Evolutionary conservation across 2,797 vertebrate genomes (phyloP).

Genomic region (Dryobates pubescens): DNA sequence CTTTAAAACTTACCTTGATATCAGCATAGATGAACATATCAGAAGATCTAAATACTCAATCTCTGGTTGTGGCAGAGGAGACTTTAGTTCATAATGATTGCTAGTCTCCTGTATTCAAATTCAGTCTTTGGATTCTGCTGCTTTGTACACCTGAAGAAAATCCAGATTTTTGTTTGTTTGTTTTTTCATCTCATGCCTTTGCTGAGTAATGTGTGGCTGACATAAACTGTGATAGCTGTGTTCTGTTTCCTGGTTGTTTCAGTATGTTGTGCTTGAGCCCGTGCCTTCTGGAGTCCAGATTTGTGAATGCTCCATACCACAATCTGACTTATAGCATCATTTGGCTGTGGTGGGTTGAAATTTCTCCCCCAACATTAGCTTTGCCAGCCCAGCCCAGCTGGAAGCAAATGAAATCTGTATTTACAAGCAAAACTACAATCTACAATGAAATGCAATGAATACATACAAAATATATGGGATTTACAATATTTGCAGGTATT

Average conservation of each 20-base stretch:
- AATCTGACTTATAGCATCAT: not conserved
- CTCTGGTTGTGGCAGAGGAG: not conserved
- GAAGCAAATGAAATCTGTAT: too few species aligned
- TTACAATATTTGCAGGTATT: too few species aligned
- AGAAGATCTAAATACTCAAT: not conserved
- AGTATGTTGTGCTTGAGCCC: not conserved
- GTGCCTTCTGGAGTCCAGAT: not conserved
- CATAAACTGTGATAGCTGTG: not conserved
- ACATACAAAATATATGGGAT: too few species aligned
- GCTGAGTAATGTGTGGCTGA: not conserved
- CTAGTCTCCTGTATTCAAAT: not conserved
- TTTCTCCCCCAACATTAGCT: too few species aligned
- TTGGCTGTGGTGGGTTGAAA: not conserved
- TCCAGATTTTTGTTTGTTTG: not conserved
- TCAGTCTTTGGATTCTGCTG: not conserved
- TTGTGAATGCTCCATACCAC: not conserved
- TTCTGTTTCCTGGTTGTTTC: not conserved
- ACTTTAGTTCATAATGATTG: not conserved
- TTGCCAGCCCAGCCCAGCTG: too few species aligned
- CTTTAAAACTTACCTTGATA: not conserved
- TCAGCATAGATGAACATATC: not conserved
- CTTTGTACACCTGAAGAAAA: not conserved
- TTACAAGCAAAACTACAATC: too few species aligned
- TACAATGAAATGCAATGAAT: too few species aligned
- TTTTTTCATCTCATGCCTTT: not conserved